phyloP scores from a whole-genome alignment of 2,888 invertebrate species.

The Synergus japonicus region DNA sequence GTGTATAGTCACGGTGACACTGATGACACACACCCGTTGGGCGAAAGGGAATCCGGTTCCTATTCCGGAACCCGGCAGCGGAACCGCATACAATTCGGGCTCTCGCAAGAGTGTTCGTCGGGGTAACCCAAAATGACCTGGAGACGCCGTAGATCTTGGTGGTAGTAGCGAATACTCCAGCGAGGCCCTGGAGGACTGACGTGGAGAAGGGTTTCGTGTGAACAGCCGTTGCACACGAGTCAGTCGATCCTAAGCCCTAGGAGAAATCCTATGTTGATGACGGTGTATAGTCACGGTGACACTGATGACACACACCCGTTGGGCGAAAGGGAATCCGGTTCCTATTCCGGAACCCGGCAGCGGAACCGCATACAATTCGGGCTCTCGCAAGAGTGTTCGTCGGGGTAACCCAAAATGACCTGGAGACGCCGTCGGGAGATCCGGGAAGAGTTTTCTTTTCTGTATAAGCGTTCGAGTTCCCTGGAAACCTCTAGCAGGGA shows the following conservation, averaged over 20 bases:
- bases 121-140: constrained; percentile 79
- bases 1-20: no score
- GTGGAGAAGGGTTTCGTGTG: no score
- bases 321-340: constrained; percentile 81
- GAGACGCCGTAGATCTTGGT: constrained; percentile 74
- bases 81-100: constrained; percentile 78
- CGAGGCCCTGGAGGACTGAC: no score
- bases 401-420: constrained; percentile 79
- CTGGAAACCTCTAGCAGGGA: constrained; percentile 79
- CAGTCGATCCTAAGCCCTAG: no score
- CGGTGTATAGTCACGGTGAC: no score
- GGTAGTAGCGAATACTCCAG: no score
- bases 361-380: constrained; percentile 79
- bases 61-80: constrained; percentile 81
- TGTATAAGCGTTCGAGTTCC: constrained; percentile 79
- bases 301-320: constrained; percentile 70
- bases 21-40: constrained; percentile 74
- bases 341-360: constrained; percentile 81
- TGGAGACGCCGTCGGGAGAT: constrained; percentile 80
- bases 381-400: constrained; percentile 78
- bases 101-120: constrained; percentile 78
- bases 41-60: constrained; percentile 81
- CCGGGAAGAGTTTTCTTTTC: constrained; percentile 79
- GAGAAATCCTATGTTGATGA: no score
- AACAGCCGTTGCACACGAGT: no score